Conservation (phyloP, 2,888 invertebrate genomes). For the Pimpla rufipes region DNA sequence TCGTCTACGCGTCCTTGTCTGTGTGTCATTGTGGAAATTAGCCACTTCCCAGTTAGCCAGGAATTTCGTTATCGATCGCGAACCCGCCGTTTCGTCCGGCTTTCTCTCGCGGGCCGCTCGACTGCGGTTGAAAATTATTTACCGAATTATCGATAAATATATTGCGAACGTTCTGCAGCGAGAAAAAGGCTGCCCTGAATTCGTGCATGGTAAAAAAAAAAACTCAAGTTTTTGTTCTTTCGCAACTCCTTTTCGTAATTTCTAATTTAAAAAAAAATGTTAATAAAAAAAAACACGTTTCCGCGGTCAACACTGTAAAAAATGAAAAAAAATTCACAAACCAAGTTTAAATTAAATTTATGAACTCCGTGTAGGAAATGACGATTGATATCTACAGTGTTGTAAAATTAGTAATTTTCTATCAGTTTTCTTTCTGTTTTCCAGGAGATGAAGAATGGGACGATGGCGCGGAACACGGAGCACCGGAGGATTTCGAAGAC, state of each 20-base stretch:
- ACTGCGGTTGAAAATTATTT: constrained; percentile 24
- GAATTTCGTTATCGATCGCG: constrained; percentile 49
- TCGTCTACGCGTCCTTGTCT: background rate
- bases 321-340: too few species aligned
- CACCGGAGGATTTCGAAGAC: constrained; percentile 78
- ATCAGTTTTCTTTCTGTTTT: constrained; percentile 65
- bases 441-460: constrained; percentile 83
- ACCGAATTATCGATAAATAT: background rate
- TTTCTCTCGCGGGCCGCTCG: background rate
- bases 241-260: too few species aligned
- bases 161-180: background rate
- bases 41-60: constrained; percentile 31
- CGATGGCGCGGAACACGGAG: constrained; percentile 78
- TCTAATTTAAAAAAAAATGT: too few species aligned
- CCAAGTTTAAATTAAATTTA: too few species aligned
- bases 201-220: too few species aligned
- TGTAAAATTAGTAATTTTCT: too few species aligned
- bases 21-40: constrained; percentile 32
- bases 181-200: background rate
- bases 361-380: too few species aligned
- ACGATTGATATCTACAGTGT: too few species aligned
- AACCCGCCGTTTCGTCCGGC: constrained; percentile 20
- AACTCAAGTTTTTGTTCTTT: too few species aligned
- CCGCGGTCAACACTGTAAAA: too few species aligned
- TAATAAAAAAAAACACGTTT: too few species aligned